Evolutionary conservation across 2,113 vertebrate species (phyloP).

Genomic region (Parotia lawesii): DNA sequence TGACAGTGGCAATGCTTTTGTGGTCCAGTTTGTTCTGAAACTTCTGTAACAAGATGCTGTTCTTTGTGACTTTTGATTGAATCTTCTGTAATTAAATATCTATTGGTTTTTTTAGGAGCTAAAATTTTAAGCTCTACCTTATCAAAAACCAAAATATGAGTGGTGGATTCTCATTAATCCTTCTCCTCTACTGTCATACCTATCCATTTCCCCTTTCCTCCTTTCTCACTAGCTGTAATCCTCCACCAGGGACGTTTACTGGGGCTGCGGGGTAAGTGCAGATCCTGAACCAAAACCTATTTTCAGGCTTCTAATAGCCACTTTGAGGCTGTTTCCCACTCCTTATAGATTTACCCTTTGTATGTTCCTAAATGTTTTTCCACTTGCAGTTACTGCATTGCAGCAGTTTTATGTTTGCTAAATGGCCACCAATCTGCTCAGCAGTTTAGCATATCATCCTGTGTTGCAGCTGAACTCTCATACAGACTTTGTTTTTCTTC

Average conservation of each 20-base stretch:
- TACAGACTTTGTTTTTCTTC: constrained; percentile 71
- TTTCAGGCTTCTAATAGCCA: constrained; percentile 74
- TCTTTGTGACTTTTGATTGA: constrained; percentile 19
- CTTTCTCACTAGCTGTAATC: constrained; percentile 84
- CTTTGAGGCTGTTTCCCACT: constrained; percentile 66
- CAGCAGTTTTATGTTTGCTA: constrained; percentile 75
- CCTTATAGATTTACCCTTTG: constrained; percentile 63
- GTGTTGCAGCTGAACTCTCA: constrained; percentile 78
- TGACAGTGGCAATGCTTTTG: not conserved
- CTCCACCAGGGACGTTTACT: constrained; percentile 90
- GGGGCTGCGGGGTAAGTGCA: constrained; percentile 88
- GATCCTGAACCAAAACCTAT: constrained; percentile 69
- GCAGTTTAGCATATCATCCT: constrained; percentile 73
- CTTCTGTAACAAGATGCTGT: not conserved
- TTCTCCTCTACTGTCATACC: constrained; percentile 76
- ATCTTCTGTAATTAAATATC: constrained; percentile 12
- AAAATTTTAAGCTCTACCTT: constrained; percentile 50
- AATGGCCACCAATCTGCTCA: constrained; percentile 74
- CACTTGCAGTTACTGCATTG: constrained; percentile 74
- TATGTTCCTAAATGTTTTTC: constrained; percentile 76
- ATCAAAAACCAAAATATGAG: constrained; percentile 55
- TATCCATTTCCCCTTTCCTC: constrained; percentile 82
- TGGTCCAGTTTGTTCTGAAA: constrained; percentile 19
- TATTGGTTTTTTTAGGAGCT: not conserved
- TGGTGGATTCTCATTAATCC: constrained; percentile 72